Evolutionary conservation across 2,797 vertebrate species (phyloP).

Genomic region (Hyperoplus lanceolatus): DNA sequence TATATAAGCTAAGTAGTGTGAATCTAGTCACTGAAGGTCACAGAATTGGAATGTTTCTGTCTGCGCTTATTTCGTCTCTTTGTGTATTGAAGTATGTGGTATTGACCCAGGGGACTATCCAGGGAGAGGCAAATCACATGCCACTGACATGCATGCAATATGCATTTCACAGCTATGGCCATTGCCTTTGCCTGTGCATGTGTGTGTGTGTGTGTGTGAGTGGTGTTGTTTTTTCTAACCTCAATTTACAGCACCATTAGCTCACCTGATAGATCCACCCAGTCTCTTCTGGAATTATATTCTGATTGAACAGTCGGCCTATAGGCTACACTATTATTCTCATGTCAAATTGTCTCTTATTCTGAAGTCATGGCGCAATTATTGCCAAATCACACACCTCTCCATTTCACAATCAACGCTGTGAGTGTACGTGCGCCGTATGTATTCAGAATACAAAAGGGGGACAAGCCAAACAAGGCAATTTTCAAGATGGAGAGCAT

Average conservation of each 20-base stretch:
- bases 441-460: constrained; percentile 23
- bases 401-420: neutral
- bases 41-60: constrained; percentile 32
- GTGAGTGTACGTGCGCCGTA: neutral
- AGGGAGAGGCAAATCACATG: constrained; percentile 43
- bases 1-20: neutral
- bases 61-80: constrained; percentile 28
- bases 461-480: constrained; percentile 1
- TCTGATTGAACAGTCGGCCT: constrained; percentile 32
- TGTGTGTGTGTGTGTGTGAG: too few relatives aligned
- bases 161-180: constrained; percentile 33
- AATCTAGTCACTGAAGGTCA: constrained; percentile 15
- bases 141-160: constrained; percentile 33
- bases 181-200: neutral
- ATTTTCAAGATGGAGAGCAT: constrained; percentile 27
- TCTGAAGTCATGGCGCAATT: constrained; percentile 41
- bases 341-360: constrained; percentile 25
- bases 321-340: constrained; percentile 29
- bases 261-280: constrained; percentile 8
- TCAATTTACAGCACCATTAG: constrained; percentile 29
- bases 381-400: constrained; percentile 44
- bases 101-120: constrained; percentile 51
- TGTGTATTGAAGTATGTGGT: constrained; percentile 47
- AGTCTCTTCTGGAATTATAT: constrained; percentile 1
- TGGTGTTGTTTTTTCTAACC: constrained; percentile 1